These are phyloP conservation scores for Macroglossus sobrinus DNA, from an alignment of 2,113 vertebrate genomes.

Conservation along the genomic window DNA sequence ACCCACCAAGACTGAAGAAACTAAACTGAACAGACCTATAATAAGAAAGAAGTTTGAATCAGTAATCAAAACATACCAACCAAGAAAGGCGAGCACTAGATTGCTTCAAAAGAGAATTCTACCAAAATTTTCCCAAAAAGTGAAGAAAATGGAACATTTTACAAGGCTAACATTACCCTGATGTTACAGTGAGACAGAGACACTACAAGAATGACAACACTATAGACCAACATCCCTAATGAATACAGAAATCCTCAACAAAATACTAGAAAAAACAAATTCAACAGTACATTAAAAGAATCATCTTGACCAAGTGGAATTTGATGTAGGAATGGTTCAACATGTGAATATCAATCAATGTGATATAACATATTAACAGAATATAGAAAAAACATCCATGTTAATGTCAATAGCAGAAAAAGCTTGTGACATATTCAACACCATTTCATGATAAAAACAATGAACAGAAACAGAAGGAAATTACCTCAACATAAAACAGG, in stretches of 20 bases:
- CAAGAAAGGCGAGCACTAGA: neutral
- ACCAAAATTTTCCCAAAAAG: neutral
- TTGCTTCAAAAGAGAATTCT: neutral
- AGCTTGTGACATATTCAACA: neutral
- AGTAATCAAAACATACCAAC: neutral
- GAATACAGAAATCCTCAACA: neutral
- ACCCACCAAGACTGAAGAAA: neutral
- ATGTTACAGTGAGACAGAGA: neutral
- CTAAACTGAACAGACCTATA: neutral
- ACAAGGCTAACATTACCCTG: neutral
- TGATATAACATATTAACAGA: neutral
- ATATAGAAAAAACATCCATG: neutral
- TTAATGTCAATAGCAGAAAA: neutral
- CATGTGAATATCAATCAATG: neutral
- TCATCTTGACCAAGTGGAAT: neutral
- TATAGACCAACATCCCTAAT: neutral
- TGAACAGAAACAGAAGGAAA: neutral
- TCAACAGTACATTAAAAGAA: neutral
- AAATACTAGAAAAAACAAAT: neutral
- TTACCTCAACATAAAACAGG: neutral
- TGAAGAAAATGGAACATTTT: neutral
- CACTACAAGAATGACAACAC: neutral
- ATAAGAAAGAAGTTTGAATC: neutral
- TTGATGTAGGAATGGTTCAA: neutral
- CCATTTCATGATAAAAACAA: neutral